Conservation (phyloP, 2,113 vertebrate species). For the Myiagra hebetior region DNA sequence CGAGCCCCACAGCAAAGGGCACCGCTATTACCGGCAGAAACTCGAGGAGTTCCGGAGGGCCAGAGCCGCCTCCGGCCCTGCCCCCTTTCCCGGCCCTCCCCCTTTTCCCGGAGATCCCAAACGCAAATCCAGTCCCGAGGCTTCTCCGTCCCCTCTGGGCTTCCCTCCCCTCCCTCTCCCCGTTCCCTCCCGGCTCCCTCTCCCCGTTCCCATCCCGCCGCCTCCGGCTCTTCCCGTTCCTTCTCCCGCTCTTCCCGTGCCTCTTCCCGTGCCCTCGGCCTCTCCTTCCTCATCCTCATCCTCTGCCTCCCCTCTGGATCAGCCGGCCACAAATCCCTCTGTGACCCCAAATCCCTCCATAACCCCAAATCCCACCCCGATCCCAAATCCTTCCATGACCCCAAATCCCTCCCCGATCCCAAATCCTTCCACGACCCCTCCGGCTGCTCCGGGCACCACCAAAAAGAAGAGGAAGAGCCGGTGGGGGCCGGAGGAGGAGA, state of each 20-base stretch:
- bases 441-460: not conserved
- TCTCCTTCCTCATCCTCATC: not conserved
- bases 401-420: not conserved
- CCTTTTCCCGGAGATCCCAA: constrained; percentile 11
- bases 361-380: not conserved
- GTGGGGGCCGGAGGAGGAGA: constrained; percentile 93
- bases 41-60: constrained; percentile 83
- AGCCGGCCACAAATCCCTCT: not conserved
- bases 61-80: not conserved
- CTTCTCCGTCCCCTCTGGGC: not conserved
- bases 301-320: not conserved
- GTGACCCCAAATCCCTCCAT: fast-evolving
- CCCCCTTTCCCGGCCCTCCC: not conserved
- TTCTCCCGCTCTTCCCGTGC: not conserved
- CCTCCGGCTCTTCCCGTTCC: not conserved
- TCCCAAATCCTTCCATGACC: fast-evolving
- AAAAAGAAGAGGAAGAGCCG: constrained; percentile 94
- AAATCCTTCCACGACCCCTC: not conserved
- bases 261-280: not conserved
- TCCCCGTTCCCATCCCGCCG: not conserved
- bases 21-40: constrained; percentile 86
- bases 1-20: constrained; percentile 83
- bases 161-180: not conserved
- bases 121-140: constrained; percentile 41
- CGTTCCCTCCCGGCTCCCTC: not conserved